Base-by-base conservation (phyloP, 2,797 vertebrate species). In the Amphiprion clarkii region DNA sequence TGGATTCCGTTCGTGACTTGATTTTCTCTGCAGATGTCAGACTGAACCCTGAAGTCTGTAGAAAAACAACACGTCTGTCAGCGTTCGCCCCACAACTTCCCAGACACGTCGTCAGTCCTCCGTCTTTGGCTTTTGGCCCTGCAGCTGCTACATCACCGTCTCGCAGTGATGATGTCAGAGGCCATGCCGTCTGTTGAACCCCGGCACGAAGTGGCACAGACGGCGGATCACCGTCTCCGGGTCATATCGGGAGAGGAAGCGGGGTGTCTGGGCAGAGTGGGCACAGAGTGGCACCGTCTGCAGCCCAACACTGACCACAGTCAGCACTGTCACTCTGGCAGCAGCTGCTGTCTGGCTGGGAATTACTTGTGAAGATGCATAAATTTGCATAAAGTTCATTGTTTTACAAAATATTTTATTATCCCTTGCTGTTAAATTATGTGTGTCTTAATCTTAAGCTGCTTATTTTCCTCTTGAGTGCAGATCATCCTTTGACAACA, bases 161-260 rank as follows among this genome's bases (percentile, higher is more conserved):
- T 89, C 76, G 27, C 59, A 78, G 53, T 76, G 83, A 91, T 88
- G 90, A 92, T 85, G 87, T 88, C 90, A 91, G 75, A 57, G 66
- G 81, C 86, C 78, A 89, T 81, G 72, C 76, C 17, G 75, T 82
- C 86, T 82, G 85, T 71, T 74, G 72, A 76, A 79, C 5, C 70
- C 79, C 23, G 70, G 90, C 85, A 86, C 92, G 70, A 57, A 65
- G 80, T 90, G 91, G 87, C 86, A 93, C 92, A 89, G 79, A 91
- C 84, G 72, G 49, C 71, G 16, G 63, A 19, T 72, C 76, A 53
- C 68, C 76, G 81, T 90, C 88, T 86, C 66, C 46, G 61, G 70
- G 49, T 82, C 78, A 62, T 31, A 46, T 51, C 62, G 42, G 87
- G 63, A 82, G 56, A 91, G 90, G 90, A 94, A 93, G 84, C 82